Evolutionary conservation across 1,140 invertebrate species (phyloP).

Genomic region (Drosophila parvula): DNA sequence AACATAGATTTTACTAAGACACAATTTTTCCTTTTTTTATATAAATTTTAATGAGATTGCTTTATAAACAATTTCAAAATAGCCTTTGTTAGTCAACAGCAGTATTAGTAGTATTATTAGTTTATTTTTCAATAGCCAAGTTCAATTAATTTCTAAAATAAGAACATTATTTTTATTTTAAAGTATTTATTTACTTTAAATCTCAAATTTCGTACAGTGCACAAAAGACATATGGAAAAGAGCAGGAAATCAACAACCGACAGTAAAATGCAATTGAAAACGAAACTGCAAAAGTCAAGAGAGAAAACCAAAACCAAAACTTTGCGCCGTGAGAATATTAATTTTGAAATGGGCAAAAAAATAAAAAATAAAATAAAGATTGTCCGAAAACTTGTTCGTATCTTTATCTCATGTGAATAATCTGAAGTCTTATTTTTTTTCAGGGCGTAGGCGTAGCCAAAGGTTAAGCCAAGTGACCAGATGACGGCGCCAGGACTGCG

Average conservation of each 20-base stretch:
- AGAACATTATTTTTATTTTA: too few relatives aligned
- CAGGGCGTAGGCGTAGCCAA: constrained; percentile 19
- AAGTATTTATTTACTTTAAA: too few relatives aligned
- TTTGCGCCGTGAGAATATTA: constrained; percentile 75
- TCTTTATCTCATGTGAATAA: constrained; percentile 64
- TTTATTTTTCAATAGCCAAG: too few relatives aligned
- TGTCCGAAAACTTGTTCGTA: constrained; percentile 28
- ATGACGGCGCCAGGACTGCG: constrained; percentile 24
- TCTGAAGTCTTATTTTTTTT: constrained; percentile 17
- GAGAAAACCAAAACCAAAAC: constrained; percentile 35
- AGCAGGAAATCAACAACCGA: constrained; percentile 62
- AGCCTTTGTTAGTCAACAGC: too few relatives aligned
- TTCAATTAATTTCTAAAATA: too few relatives aligned
- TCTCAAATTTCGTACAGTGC: background rate
- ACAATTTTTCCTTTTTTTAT: too few relatives aligned
- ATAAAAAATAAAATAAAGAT: background rate
- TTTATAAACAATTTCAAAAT: too few relatives aligned
- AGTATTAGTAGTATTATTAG: too few relatives aligned
- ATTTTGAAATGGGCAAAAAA: constrained; percentile 37
- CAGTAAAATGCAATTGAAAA: constrained; percentile 71
- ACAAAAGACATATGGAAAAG: constrained; percentile 6
- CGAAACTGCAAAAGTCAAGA: constrained; percentile 57
- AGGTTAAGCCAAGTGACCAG: constrained; percentile 40
- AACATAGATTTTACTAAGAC: background rate
- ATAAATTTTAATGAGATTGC: background rate